A percentile compares a stretch with the other conserved stretches of the same genome.
These are phyloP conservation scores for Parapsyche elsis DNA, from an alignment of 1,140 invertebrate genomes.

Conservation along the genomic window DNA sequence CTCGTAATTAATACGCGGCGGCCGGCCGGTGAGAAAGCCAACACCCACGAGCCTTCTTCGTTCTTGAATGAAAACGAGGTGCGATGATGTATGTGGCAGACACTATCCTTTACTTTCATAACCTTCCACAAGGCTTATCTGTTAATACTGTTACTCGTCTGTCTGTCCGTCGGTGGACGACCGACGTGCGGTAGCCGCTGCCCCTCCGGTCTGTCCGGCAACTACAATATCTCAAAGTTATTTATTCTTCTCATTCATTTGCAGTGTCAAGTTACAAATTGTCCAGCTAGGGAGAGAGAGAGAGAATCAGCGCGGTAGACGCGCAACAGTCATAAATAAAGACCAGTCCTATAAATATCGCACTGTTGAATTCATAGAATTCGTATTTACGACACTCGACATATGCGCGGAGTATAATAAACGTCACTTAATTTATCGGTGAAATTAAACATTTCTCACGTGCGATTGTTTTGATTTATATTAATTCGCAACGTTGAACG, in stretches of 20 bases:
- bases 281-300: not conserved
- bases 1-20: slow-evolving; percentile 10
- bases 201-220: slow-evolving; percentile 13
- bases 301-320: not conserved
- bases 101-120: slow-evolving; percentile 24
- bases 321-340: not conserved
- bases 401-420: no score
- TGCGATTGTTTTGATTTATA: no score
- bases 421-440: no score
- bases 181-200: not conserved
- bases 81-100: slow-evolving; percentile 6
- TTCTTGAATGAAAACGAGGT: slow-evolving; percentile 26
- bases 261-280: slow-evolving; percentile 44
- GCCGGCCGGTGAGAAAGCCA: not conserved
- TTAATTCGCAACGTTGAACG: no score
- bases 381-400: no score
- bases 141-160: slow-evolving; percentile 5
- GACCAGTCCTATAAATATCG: slow-evolving; percentile 21
- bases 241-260: slow-evolving; percentile 45
- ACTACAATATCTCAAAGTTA: slow-evolving; percentile 33
- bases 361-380: not conserved
- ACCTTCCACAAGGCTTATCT: slow-evolving; percentile 35
- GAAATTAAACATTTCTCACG: no score
- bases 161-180: not conserved
- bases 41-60: slow-evolving; percentile 8